phyloP scores from a whole-genome alignment of 2,888 invertebrate species.

The Tineola bisselliella region DNA sequence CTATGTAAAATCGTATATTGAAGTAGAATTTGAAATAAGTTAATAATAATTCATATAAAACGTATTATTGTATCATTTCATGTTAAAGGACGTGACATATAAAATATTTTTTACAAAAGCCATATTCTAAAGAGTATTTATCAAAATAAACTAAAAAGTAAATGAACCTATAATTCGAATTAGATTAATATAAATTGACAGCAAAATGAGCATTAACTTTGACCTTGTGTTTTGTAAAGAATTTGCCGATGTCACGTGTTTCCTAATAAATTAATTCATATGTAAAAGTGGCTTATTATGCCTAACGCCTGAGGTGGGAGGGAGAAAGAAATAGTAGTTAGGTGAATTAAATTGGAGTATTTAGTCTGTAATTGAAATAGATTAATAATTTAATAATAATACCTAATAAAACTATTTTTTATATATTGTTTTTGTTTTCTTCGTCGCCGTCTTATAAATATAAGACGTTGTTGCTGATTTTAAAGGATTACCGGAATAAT shows the following conservation, averaged over 20 bases:
- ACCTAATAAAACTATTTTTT: background rate
- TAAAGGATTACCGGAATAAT: no score
- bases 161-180: no score
- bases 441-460: background rate
- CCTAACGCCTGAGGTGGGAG: background rate
- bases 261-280: background rate
- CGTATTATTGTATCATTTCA: no score
- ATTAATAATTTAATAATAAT: background rate
- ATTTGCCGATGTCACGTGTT: background rate
- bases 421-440: background rate
- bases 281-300: background rate
- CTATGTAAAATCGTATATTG: background rate
- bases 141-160: no score
- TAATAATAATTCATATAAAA: background rate
- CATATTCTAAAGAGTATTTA: no score
- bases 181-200: background rate
- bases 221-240: background rate
- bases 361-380: background rate
- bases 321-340: background rate
- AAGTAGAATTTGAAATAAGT: background rate
- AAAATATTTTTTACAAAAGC: no score
- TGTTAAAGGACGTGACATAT: no score
- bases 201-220: background rate
- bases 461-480: no score
- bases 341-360: background rate